Base-by-base conservation (phyloP, 2,888 invertebrate genomes). In the Junonia oenone region DNA sequence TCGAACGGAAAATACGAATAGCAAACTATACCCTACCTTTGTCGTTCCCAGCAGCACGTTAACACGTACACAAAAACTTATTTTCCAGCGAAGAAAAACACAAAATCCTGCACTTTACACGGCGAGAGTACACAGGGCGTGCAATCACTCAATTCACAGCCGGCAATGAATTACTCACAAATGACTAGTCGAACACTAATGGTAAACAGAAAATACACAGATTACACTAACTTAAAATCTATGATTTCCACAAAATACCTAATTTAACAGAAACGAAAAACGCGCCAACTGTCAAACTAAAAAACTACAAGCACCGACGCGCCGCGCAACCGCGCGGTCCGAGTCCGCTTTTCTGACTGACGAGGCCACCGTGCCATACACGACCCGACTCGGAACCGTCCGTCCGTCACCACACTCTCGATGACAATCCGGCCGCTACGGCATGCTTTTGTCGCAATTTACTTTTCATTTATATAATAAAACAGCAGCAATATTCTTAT, bases 281-380 rank as follows among this genome's bases (percentile, higher is more conserved):
- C 87, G 87, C 89, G 89, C 87, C 89, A 89, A 90, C 84, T 89
- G 89, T 89, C 88, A 90, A 88, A 84, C 85, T 86, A 88, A 89
- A 87, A 87, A 86, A 86, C 88, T 88, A 90, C 88, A 85, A 90
- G 89, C 89, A 90, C 88, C 89, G 76, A 82, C 82, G 80, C 82
- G 75, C 80, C 78, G 81, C 85, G 83, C 88, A 73, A 74, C 83
- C 83, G 80, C 87, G 84, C 89, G 83, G 81, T 78, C 73, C 76
- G 88, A 88, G 88, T 84, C 89, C 86, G 85, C 81, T 85, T 80
- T 81, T 76, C 80, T 81, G 87, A 89, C 89, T 88, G 82, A 63
- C 67, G 69, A 69, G 71, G 70, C 69, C 68, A 68, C 71, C 68
- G 58, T 45, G 45, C 69, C 75, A 72, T 45, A 53, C 58, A 49